Base-by-base conservation (phyloP, 2,797 vertebrate genomes). In the Lates japonicus region DNA sequence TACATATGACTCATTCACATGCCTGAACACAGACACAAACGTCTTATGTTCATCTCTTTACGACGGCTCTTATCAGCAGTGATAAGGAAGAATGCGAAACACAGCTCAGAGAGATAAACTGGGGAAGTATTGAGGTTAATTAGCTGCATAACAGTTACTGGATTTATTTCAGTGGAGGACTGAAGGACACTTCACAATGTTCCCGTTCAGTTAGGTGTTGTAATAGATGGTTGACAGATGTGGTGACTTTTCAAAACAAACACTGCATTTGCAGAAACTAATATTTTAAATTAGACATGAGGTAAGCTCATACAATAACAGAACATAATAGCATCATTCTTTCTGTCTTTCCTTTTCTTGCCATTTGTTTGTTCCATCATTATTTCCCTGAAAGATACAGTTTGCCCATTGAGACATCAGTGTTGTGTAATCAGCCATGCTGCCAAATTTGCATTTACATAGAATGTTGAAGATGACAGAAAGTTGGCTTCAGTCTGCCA, bases 11-110 rank as follows among this genome's bases (percentile, higher is more conserved):
- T 82, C 78, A 82, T 66, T 79, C 68, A 74, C 84, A 81, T 42
- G 80, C 70, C 59, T 7, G 3, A 57, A n/a, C 68, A 77, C 69
- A 70, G 13, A 85, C 69, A 84, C 74, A 83, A 41, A 68, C 20
- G 17, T 75, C 76, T 81, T 77, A 44, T 75, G 72, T 82, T 82
- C 82, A n/a, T 82, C 66, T 72, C 61, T 87, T 91, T 91, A 85
- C 19, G 67, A 77, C 17, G 11, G 41, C n/a, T 65, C 73, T 89
- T 92, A 92, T 89, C 90, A 81, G 73, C 41, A 0, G 33, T 3
- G 74, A 92, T 90, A 78, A 87, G 75, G 60, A 83, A 44, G 60
- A 3, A 31, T 39, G 81, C 72, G 65, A 80, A 83, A 70, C 22
- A 2, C 57, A 1, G 39, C 25, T 78, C 35, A 25, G 19, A 35